phyloP scores from a whole-genome alignment of 2,797 vertebrate genomes.

The Florisuga fusca region DNA sequence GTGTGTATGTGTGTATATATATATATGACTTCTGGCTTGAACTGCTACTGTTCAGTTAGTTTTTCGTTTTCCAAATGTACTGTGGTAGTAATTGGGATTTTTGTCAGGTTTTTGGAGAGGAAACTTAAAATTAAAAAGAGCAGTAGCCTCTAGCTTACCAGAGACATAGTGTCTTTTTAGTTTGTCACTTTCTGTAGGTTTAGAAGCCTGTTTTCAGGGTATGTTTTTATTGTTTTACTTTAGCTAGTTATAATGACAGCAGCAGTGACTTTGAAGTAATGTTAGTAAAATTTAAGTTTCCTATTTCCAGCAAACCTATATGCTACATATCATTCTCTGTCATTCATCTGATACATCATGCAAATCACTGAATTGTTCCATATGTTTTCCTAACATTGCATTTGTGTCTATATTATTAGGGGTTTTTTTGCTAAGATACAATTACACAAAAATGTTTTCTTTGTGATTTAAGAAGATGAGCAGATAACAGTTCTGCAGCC shows the following conservation, averaged over 20 bases:
- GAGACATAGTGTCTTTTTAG: not conserved
- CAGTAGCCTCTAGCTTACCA: not conserved
- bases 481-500: not conserved
- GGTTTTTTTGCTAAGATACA: not conserved
- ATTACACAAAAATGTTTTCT: not conserved
- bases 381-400: not conserved
- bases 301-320: not conserved
- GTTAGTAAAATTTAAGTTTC: not conserved
- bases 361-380: not conserved
- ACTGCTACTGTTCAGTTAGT: not conserved
- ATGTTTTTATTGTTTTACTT: not conserved
- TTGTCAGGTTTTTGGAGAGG: not conserved
- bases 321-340: not conserved
- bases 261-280: not conserved
- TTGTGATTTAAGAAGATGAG: not conserved
- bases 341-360: not conserved
- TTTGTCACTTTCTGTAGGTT: not conserved
- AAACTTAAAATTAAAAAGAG: not conserved
- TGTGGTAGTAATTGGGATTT: not conserved
- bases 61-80: not conserved
- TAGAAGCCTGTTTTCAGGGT: not conserved
- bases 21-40: not conserved
- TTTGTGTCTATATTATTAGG: not conserved
- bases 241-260: not conserved
- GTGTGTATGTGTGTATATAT: not conserved